phyloP scores from a whole-genome alignment of 2,113 vertebrate genomes.

The Dunckerocampus dactyliophorus region DNA sequence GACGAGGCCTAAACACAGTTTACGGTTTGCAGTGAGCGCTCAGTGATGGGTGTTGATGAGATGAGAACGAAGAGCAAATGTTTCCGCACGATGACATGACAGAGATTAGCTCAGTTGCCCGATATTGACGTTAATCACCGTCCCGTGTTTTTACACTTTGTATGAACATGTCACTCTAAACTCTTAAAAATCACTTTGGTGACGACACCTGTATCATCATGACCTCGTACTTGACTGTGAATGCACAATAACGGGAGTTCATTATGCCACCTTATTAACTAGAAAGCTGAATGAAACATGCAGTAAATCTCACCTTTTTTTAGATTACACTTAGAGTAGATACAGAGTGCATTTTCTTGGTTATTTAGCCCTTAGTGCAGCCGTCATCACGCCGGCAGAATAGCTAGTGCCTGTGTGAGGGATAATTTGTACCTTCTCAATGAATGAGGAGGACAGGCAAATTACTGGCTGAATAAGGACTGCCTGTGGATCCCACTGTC shows the following conservation, averaged over 20 bases:
- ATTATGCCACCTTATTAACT: constrained; percentile 39
- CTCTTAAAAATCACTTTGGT: constrained; percentile 10
- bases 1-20: constrained; percentile 49
- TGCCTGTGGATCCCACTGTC: constrained; percentile 97
- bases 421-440: constrained; percentile 98
- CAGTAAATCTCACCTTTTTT: constrained; percentile 24
- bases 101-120: constrained; percentile 14
- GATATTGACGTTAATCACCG: constrained; percentile 26
- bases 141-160: not conserved
- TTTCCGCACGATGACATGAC: constrained; percentile 37
- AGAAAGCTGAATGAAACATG: constrained; percentile 46
- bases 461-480: constrained; percentile 99
- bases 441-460: constrained; percentile 97
- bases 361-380: constrained; percentile 64
- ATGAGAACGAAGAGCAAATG: constrained; percentile 46
- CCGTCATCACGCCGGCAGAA: constrained; percentile 70
- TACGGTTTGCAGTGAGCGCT: constrained; percentile 55
- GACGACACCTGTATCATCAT: constrained; percentile 14
- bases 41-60: constrained; percentile 62
- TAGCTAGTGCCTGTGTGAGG: constrained; percentile 87
- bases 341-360: constrained; percentile 61
- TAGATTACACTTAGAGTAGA: constrained; percentile 53
- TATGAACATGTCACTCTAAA: constrained; percentile 15
- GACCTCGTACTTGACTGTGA: constrained; percentile 14
- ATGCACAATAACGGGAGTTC: constrained; percentile 10